Evolutionary conservation across 2,888 invertebrate species (phyloP).

Genomic region (Eurytoma californica): DNA sequence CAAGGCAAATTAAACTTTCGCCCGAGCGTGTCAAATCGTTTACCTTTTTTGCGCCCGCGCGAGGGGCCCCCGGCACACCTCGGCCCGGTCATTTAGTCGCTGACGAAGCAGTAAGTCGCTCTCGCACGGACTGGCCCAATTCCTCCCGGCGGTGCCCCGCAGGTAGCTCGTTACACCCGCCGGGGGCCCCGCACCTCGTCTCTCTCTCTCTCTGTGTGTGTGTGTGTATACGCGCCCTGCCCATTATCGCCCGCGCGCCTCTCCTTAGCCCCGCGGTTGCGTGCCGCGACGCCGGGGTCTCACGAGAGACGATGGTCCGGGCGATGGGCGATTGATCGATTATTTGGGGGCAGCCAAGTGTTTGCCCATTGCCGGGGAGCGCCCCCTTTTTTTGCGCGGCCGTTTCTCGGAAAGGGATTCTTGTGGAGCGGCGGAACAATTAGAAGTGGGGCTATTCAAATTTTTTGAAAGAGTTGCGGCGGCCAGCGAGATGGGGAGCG

Average conservation of each 20-base stretch:
- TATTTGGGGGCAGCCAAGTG: too few relatives aligned
- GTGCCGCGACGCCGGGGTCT: not conserved
- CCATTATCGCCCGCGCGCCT: not conserved
- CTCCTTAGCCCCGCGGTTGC: not conserved
- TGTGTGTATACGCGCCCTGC: not conserved
- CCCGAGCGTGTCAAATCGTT: slow-evolving; percentile 54
- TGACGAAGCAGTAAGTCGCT: slow-evolving; percentile 29
- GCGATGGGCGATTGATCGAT: too few relatives aligned
- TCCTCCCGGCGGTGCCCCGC: not conserved
- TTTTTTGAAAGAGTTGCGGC: too few relatives aligned
- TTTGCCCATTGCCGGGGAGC: too few relatives aligned
- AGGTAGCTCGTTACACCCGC: not conserved
- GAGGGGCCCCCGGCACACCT: too few relatives aligned
- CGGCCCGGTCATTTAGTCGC: slow-evolving; percentile 53
- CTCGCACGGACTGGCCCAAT: slow-evolving; percentile 1
- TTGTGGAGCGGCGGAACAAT: too few relatives aligned
- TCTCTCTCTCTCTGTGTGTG: too few relatives aligned
- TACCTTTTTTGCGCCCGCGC: slow-evolving; percentile 39
- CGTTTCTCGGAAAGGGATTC: too few relatives aligned
- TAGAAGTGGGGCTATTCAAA: too few relatives aligned
- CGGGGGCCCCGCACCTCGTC: not conserved
- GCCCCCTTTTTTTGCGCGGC: too few relatives aligned
- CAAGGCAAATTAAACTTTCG: slow-evolving; percentile 55
- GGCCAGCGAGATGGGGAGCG: too few relatives aligned
- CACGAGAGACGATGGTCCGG: too few relatives aligned